A percentile compares a stretch with the other conserved stretches of the same genome.
Conservation (phyloP, 1,140 invertebrate species). For the Drosophila setifemur region DNA sequence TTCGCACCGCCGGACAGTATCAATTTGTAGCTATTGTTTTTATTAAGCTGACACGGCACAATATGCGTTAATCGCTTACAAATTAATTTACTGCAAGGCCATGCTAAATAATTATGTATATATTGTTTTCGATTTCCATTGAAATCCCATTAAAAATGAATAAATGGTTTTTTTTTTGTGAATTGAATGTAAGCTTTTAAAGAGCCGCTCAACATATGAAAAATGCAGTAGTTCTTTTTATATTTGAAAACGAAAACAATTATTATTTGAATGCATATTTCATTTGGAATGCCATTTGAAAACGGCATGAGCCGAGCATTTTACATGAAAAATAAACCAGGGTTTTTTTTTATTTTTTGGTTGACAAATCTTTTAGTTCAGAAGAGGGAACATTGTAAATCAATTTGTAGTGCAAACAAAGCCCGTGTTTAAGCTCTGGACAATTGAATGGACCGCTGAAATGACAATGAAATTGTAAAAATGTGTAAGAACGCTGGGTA, state of each 20-base stretch:
- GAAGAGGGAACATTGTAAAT: conserved; percentile 36
- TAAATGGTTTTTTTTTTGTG: conserved; percentile 1
- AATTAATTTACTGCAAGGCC: conserved; percentile 17
- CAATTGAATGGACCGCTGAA: conserved; percentile 21
- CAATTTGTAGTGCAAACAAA: conserved; percentile 51
- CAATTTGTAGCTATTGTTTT: neutral
- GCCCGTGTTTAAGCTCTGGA: neutral
- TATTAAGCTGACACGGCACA: neutral
- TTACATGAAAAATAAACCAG: conserved; percentile 44
- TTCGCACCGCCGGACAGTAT: neutral
- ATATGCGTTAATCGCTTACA: conserved; percentile 1
- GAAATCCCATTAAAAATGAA: conserved; percentile 19
- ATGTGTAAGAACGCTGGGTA: conserved; percentile 20
- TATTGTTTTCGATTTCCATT: conserved; percentile 10
- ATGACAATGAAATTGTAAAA: conserved; percentile 59
- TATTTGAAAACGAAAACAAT: conserved; percentile 10
- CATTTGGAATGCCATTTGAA: conserved; percentile 1
- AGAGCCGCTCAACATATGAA: neutral
- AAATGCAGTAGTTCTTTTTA: conserved; percentile 12
- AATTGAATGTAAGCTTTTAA: conserved; percentile 13
- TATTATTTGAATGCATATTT: conserved; percentile 21
- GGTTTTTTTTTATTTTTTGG: conserved; percentile 5
- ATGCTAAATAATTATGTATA: conserved; percentile 33
- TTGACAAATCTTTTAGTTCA: too few relatives aligned
- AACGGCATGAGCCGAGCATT: conserved; percentile 3